Conservation (phyloP, 2,888 invertebrate genomes). For the Latrodectus hesperus region DNA sequence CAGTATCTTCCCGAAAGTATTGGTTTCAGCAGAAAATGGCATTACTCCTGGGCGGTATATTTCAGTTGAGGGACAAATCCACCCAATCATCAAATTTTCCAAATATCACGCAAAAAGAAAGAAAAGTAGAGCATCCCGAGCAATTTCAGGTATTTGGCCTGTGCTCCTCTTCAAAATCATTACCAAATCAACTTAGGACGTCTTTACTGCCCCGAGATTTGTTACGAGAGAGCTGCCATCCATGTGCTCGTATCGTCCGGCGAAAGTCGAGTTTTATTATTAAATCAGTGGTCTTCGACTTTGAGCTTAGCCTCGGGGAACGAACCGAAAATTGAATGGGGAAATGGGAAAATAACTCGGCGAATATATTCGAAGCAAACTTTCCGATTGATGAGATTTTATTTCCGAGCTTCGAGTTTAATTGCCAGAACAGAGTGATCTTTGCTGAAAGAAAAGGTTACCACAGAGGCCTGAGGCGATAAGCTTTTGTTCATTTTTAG, state of each 20-base stretch:
- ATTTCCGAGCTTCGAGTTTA: not conserved
- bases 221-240: not conserved
- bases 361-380: slow-evolving; percentile 12
- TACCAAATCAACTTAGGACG: slow-evolving; percentile 2
- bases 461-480: too few species aligned
- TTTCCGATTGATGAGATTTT: slow-evolving; percentile 24
- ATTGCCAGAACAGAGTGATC: not conserved
- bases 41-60: too few species aligned
- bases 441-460: not conserved
- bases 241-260: not conserved
- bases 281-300: slow-evolving; percentile 1
- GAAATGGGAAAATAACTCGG: slow-evolving; percentile 34
- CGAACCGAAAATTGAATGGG: not conserved
- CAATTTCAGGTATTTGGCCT: not conserved
- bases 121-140: not conserved
- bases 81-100: not conserved
- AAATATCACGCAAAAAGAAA: not conserved
- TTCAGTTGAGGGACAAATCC: too few species aligned
- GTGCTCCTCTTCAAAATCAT: not conserved
- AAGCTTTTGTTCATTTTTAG: too few species aligned
- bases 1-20: too few species aligned
- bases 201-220: not conserved
- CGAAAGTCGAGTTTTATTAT: slow-evolving; percentile 8
- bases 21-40: too few species aligned
- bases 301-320: slow-evolving; percentile 5